Percentiles rank a stretch among this genome's conserved stretches.
phyloP scores from a whole-genome alignment of 2,113 vertebrate genomes.

The Ochotona curzoniae region DNA sequence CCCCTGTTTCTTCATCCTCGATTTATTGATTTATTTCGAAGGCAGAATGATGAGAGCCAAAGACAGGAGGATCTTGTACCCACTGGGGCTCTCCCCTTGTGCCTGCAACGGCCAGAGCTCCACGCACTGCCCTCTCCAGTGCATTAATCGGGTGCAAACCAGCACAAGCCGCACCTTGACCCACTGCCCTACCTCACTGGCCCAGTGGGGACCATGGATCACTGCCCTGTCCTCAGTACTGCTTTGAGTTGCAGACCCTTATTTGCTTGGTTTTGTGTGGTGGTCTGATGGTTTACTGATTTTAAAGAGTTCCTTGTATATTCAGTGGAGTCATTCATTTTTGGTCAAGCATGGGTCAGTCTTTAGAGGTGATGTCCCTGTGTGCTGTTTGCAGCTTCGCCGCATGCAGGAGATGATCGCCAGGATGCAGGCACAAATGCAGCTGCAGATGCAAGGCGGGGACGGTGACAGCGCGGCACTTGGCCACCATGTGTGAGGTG shows the following conservation, averaged over 20 bases:
- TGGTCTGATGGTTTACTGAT: neutral
- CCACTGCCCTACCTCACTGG: neutral
- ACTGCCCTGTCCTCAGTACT: neutral
- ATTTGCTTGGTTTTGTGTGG: neutral
- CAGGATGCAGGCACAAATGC: conserved; percentile 98
- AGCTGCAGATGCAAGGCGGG: conserved; percentile 91
- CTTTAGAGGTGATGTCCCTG: rapidly evolving
- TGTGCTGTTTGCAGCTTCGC: conserved; percentile 88
- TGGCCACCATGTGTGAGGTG: conserved; percentile 83
- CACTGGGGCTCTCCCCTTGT: no score
- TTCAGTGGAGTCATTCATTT: neutral
- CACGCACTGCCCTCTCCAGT: no score
- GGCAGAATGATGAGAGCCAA: no score
- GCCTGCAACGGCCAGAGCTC: no score
- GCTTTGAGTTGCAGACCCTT: neutral
- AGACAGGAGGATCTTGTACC: no score
- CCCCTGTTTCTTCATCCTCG: no score
- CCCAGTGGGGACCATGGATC: no score
- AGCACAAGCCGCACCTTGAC: no score
- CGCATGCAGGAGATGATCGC: conserved; percentile 99
- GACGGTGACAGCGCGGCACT: conserved; percentile 85
- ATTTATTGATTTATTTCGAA: no score
- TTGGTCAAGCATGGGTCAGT: neutral
- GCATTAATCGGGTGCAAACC: no score
- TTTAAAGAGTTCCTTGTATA: neutral